A percentile compares a stretch with the other conserved stretches of the same genome.
Evolutionary conservation across 1,140 invertebrate species (phyloP).

Genomic region (Cyclina sinensis): DNA sequence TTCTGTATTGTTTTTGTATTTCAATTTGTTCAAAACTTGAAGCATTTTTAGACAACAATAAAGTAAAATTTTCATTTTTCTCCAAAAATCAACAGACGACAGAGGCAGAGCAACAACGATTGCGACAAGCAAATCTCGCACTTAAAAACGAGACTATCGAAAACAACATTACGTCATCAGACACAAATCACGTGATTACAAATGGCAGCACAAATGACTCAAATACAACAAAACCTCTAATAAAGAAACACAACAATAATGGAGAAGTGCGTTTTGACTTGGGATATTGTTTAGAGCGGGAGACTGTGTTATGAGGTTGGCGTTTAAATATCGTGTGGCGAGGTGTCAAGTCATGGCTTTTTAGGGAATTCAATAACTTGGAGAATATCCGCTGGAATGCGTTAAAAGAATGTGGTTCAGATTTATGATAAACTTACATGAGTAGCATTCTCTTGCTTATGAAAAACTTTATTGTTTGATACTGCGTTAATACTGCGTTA

Average conservation of each 20-base stretch:
- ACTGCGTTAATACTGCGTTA: no score
- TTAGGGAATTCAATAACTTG: neutral
- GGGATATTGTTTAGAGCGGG: slow-evolving; percentile 20
- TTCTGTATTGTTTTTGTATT: no score
- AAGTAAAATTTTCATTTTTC: slow-evolving; percentile 31
- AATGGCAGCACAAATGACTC: slow-evolving; percentile 32
- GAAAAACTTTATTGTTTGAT: no score
- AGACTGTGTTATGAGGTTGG: slow-evolving; percentile 33
- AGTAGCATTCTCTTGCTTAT: no score
- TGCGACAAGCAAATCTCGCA: slow-evolving; percentile 34
- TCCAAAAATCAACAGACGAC: slow-evolving; percentile 6
- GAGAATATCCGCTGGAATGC: neutral
- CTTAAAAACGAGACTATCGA: neutral
- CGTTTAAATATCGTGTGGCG: neutral
- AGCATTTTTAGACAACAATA: no score
- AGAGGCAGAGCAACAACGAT: slow-evolving; percentile 13
- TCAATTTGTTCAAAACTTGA: no score
- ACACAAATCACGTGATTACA: slow-evolving; percentile 15
- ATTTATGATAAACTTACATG: no score
- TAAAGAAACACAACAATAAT: slow-evolving; percentile 40
- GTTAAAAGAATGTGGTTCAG: slow-evolving; percentile 5
- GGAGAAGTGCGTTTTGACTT: slow-evolving; percentile 36
- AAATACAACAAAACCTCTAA: neutral
- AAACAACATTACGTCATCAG: neutral
- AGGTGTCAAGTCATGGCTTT: neutral